Percentiles rank a stretch among this genome's conserved stretches.
Evolutionary conservation across 2,113 vertebrate species (phyloP).

Genomic region (Labeo catla): DNA sequence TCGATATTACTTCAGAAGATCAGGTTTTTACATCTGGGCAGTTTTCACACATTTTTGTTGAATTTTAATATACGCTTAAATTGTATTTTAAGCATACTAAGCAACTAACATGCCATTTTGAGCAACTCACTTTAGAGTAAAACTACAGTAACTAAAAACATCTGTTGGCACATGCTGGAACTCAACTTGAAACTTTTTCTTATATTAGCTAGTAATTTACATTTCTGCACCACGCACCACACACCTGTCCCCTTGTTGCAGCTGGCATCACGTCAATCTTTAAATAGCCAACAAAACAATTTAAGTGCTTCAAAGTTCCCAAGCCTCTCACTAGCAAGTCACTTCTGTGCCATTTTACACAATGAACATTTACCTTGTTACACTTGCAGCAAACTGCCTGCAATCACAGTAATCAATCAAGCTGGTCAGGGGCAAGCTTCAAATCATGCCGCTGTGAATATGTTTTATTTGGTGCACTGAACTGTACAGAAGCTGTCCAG

Average conservation of each 20-base stretch:
- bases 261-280: not conserved
- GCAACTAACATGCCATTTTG: too few relatives aligned
- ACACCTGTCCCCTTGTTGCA: not conserved
- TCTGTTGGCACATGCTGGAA: not conserved
- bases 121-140: too few relatives aligned
- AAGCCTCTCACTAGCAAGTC: not conserved
- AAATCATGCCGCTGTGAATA: not conserved
- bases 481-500: not conserved
- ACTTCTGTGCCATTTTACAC: not conserved
- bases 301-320: not conserved
- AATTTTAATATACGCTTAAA: too few relatives aligned
- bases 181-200: not conserved
- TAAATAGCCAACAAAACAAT: constrained; percentile 10
- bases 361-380: constrained; percentile 18
- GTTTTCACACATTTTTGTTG: not conserved
- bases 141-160: too few relatives aligned
- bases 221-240: not conserved
- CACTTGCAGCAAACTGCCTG: constrained; percentile 14
- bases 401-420: constrained; percentile 2
- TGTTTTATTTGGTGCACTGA: constrained; percentile 21
- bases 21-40: not conserved
- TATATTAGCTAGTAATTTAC: not conserved
- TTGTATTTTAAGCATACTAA: too few relatives aligned
- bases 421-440: not conserved
- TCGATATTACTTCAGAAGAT: not conserved